phyloP scores from a whole-genome alignment of 2,888 invertebrate species.

The Tupiocoris notatus region DNA sequence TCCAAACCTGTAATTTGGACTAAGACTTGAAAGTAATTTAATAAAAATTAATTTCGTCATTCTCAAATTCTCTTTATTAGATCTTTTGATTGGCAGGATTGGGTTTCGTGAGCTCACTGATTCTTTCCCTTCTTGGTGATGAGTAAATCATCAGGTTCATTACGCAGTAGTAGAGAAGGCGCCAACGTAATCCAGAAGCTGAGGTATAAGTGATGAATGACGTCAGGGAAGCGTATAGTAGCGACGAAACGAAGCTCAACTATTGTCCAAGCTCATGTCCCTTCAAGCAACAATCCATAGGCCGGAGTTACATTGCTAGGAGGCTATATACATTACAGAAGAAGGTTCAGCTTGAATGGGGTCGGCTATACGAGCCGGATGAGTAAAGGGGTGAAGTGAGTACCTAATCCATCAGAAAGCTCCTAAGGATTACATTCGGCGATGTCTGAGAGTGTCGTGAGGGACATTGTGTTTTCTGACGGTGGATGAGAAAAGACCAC shows the following conservation, averaged over 20 bases:
- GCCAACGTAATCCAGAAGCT: conserved; percentile 18
- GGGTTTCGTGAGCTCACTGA: background rate
- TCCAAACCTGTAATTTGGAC: too few relatives aligned
- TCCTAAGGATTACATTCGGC: conserved; percentile 15
- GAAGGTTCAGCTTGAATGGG: background rate
- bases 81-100: background rate
- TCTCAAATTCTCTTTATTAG: background rate
- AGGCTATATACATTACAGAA: background rate
- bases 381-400: conserved; percentile 5
- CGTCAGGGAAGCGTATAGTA: background rate
- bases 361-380: too few relatives aligned
- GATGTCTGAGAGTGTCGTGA: background rate
- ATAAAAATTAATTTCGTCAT: background rate
- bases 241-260: conserved; percentile 10
- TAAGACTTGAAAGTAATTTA: background rate
- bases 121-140: background rate
- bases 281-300: background rate
- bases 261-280: conserved; percentile 11
- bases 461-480: conserved; percentile 11
- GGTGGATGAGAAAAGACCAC: background rate
- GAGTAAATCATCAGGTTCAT: conserved; percentile 23
- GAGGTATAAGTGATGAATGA: conserved; percentile 13
- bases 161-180: conserved; percentile 8
- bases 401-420: conserved; percentile 22
- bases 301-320: conserved; percentile 11